Evolutionary conservation across 2,113 vertebrate species (phyloP).

Genomic region (Agapornis roseicollis): DNA sequence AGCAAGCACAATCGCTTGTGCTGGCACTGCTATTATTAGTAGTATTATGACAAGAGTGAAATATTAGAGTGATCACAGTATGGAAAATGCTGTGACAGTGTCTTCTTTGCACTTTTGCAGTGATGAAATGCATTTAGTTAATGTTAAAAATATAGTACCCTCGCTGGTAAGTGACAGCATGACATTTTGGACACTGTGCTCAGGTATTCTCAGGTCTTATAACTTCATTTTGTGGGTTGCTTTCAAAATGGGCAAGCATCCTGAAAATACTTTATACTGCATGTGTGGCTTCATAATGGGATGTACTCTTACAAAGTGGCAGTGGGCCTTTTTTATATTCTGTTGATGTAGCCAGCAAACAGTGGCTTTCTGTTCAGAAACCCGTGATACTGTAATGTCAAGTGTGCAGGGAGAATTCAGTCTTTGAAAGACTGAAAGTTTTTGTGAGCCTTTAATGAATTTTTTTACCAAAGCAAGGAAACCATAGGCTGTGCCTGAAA

Average conservation of each 20-base stretch:
- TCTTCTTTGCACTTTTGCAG: not conserved
- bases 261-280: not conserved
- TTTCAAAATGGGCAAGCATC: not conserved
- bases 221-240: not conserved
- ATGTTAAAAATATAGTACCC: not conserved
- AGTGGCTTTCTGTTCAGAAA: constrained; percentile 10
- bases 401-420: not conserved
- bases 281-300: not conserved
- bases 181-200: not conserved
- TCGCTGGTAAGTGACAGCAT: not conserved
- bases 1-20: not conserved
- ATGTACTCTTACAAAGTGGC: not conserved
- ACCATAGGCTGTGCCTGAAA: not conserved
- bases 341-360: not conserved
- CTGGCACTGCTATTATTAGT: not conserved
- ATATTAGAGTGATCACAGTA: not conserved
- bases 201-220: not conserved
- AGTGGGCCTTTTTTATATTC: not conserved
- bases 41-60: not conserved
- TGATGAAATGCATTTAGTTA: not conserved
- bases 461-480: not conserved
- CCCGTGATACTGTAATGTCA: not conserved
- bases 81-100: not conserved
- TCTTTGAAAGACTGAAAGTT: not conserved
- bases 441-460: not conserved